Conservation (phyloP, 2,113 vertebrate species). For the Axis porcinus region DNA sequence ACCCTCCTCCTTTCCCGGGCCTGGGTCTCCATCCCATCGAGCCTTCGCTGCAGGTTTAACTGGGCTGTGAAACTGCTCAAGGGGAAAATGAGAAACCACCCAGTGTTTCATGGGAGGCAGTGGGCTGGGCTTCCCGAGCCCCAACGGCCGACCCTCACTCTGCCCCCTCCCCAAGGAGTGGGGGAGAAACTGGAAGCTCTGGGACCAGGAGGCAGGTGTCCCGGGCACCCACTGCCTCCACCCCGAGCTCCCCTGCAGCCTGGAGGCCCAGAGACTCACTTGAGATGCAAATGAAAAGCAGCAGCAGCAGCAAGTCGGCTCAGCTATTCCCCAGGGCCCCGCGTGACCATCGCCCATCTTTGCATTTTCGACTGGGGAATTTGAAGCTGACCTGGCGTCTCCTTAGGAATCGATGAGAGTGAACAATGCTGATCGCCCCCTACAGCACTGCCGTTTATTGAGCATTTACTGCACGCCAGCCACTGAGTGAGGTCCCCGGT, state of each 20-base stretch:
- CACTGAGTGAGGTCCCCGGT: fast-evolving
- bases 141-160: background rate
- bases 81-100: slow-evolving; percentile 67
- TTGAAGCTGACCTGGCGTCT: background rate
- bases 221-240: fast-evolving
- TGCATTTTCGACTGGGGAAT: background rate
- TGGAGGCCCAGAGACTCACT: fast-evolving
- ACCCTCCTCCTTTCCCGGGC: background rate
- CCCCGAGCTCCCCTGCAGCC: fast-evolving
- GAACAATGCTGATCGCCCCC: fast-evolving
- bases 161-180: fast-evolving
- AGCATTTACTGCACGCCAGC: background rate
- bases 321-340: fast-evolving
- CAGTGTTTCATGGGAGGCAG: slow-evolving; percentile 15
- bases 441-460: fast-evolving
- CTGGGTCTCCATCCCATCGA: background rate
- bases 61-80: slow-evolving; percentile 54
- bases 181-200: background rate
- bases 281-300: background rate
- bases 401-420: background rate
- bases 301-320: background rate
- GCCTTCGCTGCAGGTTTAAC: slow-evolving; percentile 1
- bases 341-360: fast-evolving
- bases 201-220: background rate
- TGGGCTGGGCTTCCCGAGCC: background rate